These are phyloP conservation scores for Enteromius unitaeniatus DNA, from an alignment of 2,797 vertebrate genomes.

Conservation along the genomic window DNA sequence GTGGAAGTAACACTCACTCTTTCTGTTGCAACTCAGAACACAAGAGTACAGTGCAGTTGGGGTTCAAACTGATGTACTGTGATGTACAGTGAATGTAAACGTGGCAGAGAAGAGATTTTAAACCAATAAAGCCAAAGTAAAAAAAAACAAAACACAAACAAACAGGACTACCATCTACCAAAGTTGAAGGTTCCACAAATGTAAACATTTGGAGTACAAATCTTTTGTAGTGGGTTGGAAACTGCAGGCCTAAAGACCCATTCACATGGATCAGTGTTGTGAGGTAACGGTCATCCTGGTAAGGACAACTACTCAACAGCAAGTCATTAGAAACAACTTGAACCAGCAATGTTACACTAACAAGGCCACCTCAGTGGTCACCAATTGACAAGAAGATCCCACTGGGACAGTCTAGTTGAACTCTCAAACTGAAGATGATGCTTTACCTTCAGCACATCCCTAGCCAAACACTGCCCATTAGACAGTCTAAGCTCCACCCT, in stretches of 20 bases:
- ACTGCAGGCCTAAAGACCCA: constrained; percentile 54
- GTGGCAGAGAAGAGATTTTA: constrained; percentile 52
- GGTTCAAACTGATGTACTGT: constrained; percentile 68
- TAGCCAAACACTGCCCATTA: constrained; percentile 66
- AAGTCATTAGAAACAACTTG: background rate
- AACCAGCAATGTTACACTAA: background rate
- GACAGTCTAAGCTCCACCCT: constrained; percentile 70
- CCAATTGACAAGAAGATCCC: constrained; percentile 54
- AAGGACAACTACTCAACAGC: constrained; percentile 65
- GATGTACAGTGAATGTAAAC: constrained; percentile 75
- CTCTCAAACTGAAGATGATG: constrained; percentile 3
- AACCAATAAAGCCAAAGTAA: background rate
- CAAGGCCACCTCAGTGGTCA: background rate
- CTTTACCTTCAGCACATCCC: constrained; percentile 68
- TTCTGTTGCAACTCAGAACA: constrained; percentile 67
- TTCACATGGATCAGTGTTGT: constrained; percentile 62
- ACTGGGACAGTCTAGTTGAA: constrained; percentile 10
- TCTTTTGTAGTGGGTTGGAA: constrained; percentile 68
- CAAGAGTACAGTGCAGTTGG: constrained; percentile 59
- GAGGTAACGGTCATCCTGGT: constrained; percentile 68
- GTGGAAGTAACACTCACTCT: constrained; percentile 63
- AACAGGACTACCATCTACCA: constrained; percentile 47
- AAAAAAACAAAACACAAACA: background rate
- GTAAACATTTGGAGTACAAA: constrained; percentile 79
- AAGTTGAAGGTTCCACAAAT: constrained; percentile 64